These are phyloP conservation scores for Drepana falcataria DNA, from an alignment of 2,888 invertebrate genomes.

Conservation along the genomic window DNA sequence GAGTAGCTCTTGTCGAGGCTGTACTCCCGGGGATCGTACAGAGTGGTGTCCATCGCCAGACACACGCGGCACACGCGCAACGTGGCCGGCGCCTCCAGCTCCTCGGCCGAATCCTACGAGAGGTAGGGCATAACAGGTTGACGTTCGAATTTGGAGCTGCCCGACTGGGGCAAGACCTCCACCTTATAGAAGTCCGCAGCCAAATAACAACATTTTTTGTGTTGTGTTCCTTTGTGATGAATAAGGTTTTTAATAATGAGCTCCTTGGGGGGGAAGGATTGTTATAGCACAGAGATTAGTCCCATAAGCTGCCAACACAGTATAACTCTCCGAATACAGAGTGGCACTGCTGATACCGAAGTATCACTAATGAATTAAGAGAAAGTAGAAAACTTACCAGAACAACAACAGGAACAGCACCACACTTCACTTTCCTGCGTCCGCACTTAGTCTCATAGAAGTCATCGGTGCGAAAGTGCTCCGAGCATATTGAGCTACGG, in stretches of 20 bases:
- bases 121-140: background rate
- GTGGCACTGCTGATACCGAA: too few relatives aligned
- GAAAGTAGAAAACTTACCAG: conserved; percentile 19
- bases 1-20: conserved; percentile 26
- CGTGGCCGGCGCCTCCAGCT: conserved; percentile 44
- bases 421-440: conserved; percentile 39
- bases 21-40: conserved; percentile 42
- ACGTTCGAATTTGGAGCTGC: background rate
- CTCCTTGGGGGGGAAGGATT: too few relatives aligned
- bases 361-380: too few relatives aligned
- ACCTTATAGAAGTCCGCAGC: too few relatives aligned
- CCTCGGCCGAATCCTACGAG: conserved; percentile 34
- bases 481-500: conserved; percentile 52
- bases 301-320: too few relatives aligned
- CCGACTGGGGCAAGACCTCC: too few relatives aligned
- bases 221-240: too few relatives aligned
- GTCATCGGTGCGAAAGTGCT: conserved; percentile 54
- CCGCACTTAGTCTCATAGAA: conserved; percentile 52
- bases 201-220: too few relatives aligned
- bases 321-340: too few relatives aligned
- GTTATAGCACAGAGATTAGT: too few relatives aligned
- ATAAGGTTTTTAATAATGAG: too few relatives aligned
- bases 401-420: conserved; percentile 42
- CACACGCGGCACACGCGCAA: conserved; percentile 54
- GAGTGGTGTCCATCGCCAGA: conserved; percentile 35